Evolutionary conservation across 1,140 invertebrate genomes (phyloP).

Genomic region (Colletes gigas): DNA sequence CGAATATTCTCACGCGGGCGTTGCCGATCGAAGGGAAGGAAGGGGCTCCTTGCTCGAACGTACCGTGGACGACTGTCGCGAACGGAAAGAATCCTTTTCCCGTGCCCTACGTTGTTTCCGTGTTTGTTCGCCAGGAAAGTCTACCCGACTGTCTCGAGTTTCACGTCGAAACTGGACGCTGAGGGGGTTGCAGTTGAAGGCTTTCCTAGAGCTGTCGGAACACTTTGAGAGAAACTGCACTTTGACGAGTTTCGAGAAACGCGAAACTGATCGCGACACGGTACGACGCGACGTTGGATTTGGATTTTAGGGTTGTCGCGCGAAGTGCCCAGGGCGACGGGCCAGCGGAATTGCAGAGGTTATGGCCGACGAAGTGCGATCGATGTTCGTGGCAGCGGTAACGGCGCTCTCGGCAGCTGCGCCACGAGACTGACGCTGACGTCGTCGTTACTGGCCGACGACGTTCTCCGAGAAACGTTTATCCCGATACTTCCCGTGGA

Average conservation of each 20-base stretch:
- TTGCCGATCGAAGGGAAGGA: conserved; percentile 23
- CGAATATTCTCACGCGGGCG: conserved; percentile 42
- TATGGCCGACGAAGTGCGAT: conserved; percentile 60
- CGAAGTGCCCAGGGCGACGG: neutral
- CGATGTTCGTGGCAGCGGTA: conserved; percentile 50
- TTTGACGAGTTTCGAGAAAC: neutral
- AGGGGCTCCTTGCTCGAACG: neutral
- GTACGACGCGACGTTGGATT: neutral
- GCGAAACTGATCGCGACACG: neutral
- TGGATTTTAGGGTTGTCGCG: neutral
- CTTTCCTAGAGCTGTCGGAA: neutral
- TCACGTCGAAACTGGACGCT: conserved; percentile 8
- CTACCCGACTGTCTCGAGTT: too few relatives aligned
- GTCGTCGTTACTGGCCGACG: conserved; percentile 38
- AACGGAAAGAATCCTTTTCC: neutral
- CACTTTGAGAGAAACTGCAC: neutral
- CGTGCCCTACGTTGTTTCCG: neutral
- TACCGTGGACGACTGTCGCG: neutral
- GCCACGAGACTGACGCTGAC: conserved; percentile 36
- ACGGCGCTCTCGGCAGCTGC: conserved; percentile 59
- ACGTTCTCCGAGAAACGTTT: conserved; percentile 36
- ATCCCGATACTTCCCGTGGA: conserved; percentile 2
- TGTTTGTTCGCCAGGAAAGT: too few relatives aligned
- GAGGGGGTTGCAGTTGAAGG: conserved; percentile 18
- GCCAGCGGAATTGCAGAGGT: conserved; percentile 50